Evolutionary conservation across 2,113 vertebrate genomes (phyloP).

Genomic region (Micromys minutus): DNA sequence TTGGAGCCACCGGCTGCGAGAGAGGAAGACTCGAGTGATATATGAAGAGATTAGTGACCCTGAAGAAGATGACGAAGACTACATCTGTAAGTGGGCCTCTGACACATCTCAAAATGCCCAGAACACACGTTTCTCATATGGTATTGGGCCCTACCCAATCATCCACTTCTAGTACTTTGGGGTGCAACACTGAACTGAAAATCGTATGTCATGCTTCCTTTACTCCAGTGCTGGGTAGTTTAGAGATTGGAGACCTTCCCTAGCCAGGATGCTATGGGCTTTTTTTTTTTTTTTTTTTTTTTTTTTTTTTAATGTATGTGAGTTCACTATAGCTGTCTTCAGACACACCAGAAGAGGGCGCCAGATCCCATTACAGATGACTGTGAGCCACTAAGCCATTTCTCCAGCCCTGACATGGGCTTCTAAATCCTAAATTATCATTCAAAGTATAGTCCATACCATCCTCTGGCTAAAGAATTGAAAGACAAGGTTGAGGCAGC

Average conservation of each 20-base stretch:
- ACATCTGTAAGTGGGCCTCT: not conserved
- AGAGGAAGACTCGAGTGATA: not conserved
- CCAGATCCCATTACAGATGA: no score
- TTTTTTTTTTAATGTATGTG: no score
- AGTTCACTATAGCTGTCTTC: no score
- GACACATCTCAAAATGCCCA: not conserved
- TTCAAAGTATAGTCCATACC: not conserved
- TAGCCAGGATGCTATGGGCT: not conserved
- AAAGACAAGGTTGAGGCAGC: not conserved
- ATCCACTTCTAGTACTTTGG: not conserved
- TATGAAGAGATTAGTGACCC: not conserved
- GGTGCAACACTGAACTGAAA: not conserved
- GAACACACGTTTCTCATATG: not conserved
- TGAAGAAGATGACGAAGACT: not conserved
- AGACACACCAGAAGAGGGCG: no score
- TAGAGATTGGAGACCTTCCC: not conserved
- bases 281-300: no score
- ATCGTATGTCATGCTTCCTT: not conserved
- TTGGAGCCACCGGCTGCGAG: not conserved
- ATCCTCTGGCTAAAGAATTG: not conserved
- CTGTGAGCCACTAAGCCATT: no score
- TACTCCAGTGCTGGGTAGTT: not conserved
- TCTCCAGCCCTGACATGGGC: no score
- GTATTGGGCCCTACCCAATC: not conserved
- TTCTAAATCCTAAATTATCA: not conserved